These are phyloP conservation scores for Alsophila aescularia DNA, from an alignment of 2,888 invertebrate species.

Conservation along the genomic window DNA sequence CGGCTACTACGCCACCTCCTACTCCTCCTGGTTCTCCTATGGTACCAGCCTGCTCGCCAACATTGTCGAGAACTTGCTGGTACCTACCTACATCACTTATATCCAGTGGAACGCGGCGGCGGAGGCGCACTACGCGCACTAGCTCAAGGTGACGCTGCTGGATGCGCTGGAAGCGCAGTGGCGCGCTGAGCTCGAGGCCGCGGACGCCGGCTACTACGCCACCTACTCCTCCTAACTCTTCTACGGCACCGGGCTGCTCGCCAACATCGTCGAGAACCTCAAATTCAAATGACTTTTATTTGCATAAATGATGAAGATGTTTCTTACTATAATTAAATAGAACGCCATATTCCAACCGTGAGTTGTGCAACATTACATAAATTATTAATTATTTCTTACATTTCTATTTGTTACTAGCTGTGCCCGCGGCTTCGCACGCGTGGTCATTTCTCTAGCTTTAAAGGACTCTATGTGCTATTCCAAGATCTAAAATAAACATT, in stretches of 20 bases:
- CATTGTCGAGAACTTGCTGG: conserved; percentile 98
- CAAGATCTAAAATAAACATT: no score
- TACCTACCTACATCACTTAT: no score
- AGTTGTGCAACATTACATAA: no score
- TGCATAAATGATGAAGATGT: no score
- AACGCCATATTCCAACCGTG: no score
- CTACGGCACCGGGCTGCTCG: conserved; percentile 96
- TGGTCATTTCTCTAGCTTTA: no score
- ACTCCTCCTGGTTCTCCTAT: conserved; percentile 96
- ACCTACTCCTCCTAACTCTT: conserved; percentile 96
- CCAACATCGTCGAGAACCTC: conserved; percentile 98
- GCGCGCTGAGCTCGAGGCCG: conserved; percentile 89
- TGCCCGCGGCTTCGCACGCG: no score
- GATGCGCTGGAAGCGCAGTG: conserved; percentile 96
- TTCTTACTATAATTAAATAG: no score
- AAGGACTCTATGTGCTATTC: no score
- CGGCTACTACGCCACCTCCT: conserved; percentile 93
- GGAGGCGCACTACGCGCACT: conserved; percentile 88
- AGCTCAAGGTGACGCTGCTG: conserved; percentile 89
- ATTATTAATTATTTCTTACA: no score
- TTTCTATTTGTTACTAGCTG: no score
- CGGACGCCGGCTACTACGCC: conserved; percentile 90
- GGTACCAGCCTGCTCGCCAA: conserved; percentile 97
- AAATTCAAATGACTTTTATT: no score
- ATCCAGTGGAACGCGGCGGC: conserved; percentile 94